phyloP scores from a whole-genome alignment of 2,888 invertebrate species.

The Orchestes rusci region DNA sequence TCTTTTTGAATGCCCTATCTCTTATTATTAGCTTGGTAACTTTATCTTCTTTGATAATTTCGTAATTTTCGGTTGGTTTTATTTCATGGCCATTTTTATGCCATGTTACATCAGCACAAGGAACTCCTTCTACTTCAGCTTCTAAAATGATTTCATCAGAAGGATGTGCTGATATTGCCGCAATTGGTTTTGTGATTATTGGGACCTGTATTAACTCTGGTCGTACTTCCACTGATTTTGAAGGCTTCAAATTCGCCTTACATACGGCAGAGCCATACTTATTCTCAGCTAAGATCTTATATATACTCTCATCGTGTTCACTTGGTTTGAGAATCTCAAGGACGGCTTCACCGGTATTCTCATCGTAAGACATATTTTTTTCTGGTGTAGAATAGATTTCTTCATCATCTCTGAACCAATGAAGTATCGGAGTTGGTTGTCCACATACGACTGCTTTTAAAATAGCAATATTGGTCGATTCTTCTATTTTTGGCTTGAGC shows the following conservation, averaged over 20 bases:
- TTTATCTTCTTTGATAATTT: constrained; percentile 53
- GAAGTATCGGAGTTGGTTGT: constrained; percentile 61
- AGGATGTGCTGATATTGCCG: constrained; percentile 64
- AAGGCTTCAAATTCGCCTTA: constrained; percentile 62
- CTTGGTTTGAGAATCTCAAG: constrained; percentile 58
- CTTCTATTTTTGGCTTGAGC: constrained; percentile 57
- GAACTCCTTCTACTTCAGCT: constrained; percentile 65
- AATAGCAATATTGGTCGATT: constrained; percentile 54
- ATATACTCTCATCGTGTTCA: constrained; percentile 60
- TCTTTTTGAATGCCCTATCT: constrained; percentile 54
- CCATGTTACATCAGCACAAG: constrained; percentile 75
- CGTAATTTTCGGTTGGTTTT: constrained; percentile 53
- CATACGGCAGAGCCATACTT: constrained; percentile 66
- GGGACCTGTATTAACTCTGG: constrained; percentile 57
- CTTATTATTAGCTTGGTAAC: constrained; percentile 59
- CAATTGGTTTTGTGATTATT: constrained; percentile 69
- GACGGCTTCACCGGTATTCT: constrained; percentile 56
- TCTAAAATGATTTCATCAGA: constrained; percentile 61
- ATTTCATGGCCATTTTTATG: constrained; percentile 75
- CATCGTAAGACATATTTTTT: constrained; percentile 52
- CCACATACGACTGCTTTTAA: constrained; percentile 63
- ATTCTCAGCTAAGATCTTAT: constrained; percentile 64
- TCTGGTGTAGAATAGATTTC: constrained; percentile 54
- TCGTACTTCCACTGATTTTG: constrained; percentile 44
- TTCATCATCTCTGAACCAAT: constrained; percentile 60